Evolutionary conservation across 2,888 invertebrate genomes (phyloP), one percentile per base, ranked within the genome.

Genomic region (Podabrus alpinus): DNA sequence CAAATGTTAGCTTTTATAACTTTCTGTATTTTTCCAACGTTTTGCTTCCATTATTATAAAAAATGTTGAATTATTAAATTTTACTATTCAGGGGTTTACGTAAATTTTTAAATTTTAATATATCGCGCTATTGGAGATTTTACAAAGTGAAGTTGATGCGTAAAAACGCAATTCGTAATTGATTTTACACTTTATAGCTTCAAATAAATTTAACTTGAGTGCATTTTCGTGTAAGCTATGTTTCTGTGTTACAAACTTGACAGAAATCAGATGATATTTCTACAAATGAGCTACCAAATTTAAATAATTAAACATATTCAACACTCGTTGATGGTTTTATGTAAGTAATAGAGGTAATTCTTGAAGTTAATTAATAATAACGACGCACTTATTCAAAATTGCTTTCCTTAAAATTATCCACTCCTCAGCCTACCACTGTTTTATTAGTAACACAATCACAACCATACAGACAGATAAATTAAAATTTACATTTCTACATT

Each of bases 151-250:
- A 64, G 62, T 17, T 45, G 45, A 45, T 45, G 45, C 13, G 45
- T 45, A 45, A 64, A 64, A 64, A 64, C 17, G 62, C 21, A 64
- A 64, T 64, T 64, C 21, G 62, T 21, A 64, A 21, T 19, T 74
- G 71, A 74, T 74, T 64, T 68, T 69, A 59, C 66, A 74, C 45
- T 74, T 74, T 70, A 70, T 69, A 45, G 24, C 71, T 71, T 19
- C 64, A 74, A 25, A 73, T 70, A 70, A 73, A 70, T 66, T 69
- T 66, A 24, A 19, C 66, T 69, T 73, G 68, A 69, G 62, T 61
- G 62, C 70, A 66, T 73, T 69, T 73, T 66, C 73, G 29, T 73
- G 73, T 66, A 59, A 64, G 19, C 62, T 21, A 19, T 19, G 17
- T 19, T 64, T 64, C 21, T 64, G 19, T 21, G 19, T 64, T 21